Base-by-base conservation (phyloP, 92 coral and sea anemone species). In the Bergia sp. region DNA sequence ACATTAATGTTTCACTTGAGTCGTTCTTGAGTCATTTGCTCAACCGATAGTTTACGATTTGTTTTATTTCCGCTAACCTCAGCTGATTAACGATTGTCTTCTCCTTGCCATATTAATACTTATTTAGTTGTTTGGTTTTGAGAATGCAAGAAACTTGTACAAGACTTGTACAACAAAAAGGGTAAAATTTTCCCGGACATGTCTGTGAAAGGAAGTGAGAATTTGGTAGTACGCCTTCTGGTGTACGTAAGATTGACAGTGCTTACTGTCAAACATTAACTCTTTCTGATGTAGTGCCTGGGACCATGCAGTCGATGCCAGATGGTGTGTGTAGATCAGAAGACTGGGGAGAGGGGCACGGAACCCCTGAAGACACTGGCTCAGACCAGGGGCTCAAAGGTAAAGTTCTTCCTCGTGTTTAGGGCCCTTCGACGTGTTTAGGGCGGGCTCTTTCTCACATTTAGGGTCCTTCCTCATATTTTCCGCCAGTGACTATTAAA, bases 271-370 rank as follows among this genome's bases (percentile, higher is more conserved):
- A 18, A 20, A 61, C 6, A 20, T 20, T 20, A 18, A 18, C 79
- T 41, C 43, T 76, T 79, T 37, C 36, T 13, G 39, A 58, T 43
- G 13, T 76, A 97, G 98, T 92, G 91, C 90, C 95, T 95, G 86
- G 98, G 99, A 18, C 91, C 80, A 45, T 97, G 99, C 82, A 89
- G 91, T 77, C 92, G 99, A 44, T 97, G 99, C 77, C 99, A 94
- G 79, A 97, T 95, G 98, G 95, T 97, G 74, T 96, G 98, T 64
- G 84, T 95, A 74, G 96, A 97, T 65, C 99, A 94, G 85, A 91
- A 85, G 75, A 93, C 93, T 86, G 99, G 97, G 64, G 86, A 79
- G 76, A 92, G 93, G 86, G 91, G 91, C 69, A 93, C 73, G 61
- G 95, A 97, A 77, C 99, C 99, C 9, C 89, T 97, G 37, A 96